Conservation (phyloP, 2,888 invertebrate genomes). For the Alloscopus bannaensis region DNA sequence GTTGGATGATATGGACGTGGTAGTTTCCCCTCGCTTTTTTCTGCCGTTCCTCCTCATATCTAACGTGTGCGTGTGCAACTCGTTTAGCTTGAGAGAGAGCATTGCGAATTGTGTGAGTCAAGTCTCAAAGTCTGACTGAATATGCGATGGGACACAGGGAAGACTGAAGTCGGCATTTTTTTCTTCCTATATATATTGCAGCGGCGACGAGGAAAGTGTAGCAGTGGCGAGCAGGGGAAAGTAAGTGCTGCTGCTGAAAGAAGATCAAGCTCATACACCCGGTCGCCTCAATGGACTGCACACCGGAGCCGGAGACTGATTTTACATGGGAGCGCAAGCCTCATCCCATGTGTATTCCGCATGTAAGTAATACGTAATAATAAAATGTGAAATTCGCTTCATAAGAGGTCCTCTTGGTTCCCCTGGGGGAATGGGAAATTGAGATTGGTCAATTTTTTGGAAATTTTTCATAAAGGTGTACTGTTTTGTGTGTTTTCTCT, state of each 20-base stretch:
- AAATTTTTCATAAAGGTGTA: constrained; percentile 16
- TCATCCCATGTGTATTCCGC: constrained; percentile 68
- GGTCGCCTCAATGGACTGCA: constrained; percentile 50
- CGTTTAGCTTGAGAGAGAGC: not conserved
- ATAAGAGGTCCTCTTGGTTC: not conserved
- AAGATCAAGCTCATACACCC: constrained; percentile 21
- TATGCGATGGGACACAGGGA: not conserved
- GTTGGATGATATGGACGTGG: not conserved
- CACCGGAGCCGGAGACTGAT: constrained; percentile 48
- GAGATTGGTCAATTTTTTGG: no score
- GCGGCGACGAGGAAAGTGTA: constrained; percentile 28
- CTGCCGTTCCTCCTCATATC: not conserved
- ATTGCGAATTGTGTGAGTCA: constrained; percentile 1
- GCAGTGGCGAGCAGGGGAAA: constrained; percentile 38
- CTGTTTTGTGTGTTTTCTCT: constrained; percentile 19
- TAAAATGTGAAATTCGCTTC: not conserved
- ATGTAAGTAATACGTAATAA: constrained; percentile 53
- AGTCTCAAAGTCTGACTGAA: not conserved
- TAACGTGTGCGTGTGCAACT: not conserved
- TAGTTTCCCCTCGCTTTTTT: not conserved
- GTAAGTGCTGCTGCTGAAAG: constrained; percentile 44
- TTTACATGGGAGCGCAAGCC: constrained; percentile 64
- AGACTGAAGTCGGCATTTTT: not conserved
- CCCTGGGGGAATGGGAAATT: no score
- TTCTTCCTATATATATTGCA: constrained; percentile 50